Evolutionary conservation across 2,888 invertebrate species (phyloP), one percentile per base, ranked within the genome.

Genomic region (Drosophila stalkeri): DNA sequence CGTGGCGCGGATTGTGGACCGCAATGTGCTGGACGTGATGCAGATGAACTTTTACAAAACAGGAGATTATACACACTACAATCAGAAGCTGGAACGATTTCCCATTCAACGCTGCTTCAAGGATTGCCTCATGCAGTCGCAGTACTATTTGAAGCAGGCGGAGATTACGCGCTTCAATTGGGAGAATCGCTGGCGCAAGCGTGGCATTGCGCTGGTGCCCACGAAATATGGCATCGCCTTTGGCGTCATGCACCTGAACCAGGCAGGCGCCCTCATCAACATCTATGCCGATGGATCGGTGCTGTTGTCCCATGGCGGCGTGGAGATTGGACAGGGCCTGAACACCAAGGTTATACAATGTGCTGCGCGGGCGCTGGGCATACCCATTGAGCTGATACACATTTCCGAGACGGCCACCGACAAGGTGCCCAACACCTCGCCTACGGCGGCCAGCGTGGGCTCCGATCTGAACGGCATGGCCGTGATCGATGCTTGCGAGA

Each of bases 261-360:
- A 98, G 94, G 96, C 95, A 3, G 98, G 98, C 9, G 98, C 98
- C 0, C 93, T 99, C 62, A 94, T 99, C 2, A 95, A 97, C 47
- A 94, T 98, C n/a, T 98, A 99, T 91, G 94, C 94, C 0, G 97
- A 97, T 92, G 98, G 98, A 1, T 97, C 98, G 0, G 97, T 99
- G 3, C 94, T 99, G 14, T 86, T 99, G 20, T 95, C 96, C 0
- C 98, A 98, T 91, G 98, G 98, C 39, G 99, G 98, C n/a, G 96
- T 97, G 11, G 99, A 99, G 94, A 99, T 99, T 96, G 99, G 99
- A 0, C 99, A 99, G 94, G 99, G 99, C 2, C 94, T 99, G 6
- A 97, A 98, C 91, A 99, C 98, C 0, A 99, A 99, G 94, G 98
- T 98, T 96, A 96, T 98, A 62, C 98, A 99, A 95, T 96, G 98